A percentile compares a stretch with the other conserved stretches of the same genome.
These are phyloP conservation scores for Epizoanthus ramosus DNA, from an alignment of 92 coral and sea anemone species.

Conservation along the genomic window DNA sequence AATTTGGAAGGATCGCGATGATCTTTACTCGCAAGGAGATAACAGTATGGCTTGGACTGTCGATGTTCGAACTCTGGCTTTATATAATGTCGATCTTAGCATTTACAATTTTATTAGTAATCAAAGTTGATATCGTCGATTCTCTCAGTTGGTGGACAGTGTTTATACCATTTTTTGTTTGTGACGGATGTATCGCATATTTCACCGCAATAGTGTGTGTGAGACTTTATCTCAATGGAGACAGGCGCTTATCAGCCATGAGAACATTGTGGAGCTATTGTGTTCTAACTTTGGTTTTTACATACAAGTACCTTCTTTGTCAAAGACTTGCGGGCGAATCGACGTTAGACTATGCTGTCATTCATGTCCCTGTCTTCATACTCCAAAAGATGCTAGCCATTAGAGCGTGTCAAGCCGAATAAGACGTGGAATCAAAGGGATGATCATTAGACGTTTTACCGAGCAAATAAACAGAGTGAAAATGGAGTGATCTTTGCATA, in stretches of 20 bases:
- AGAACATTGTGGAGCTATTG: conserved; percentile 91
- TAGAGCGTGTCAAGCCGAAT: conserved; percentile 90
- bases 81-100: conserved; percentile 69
- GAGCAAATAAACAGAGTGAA: not conserved
- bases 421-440: conserved; percentile 7
- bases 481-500: not conserved
- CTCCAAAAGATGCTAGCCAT: conserved; percentile 81
- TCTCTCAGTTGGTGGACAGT: conserved; percentile 94
- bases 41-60: conserved; percentile 92
- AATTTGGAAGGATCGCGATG: conserved; percentile 53
- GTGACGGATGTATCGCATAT: conserved; percentile 96
- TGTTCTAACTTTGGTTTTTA: conserved; percentile 64
- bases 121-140: conserved; percentile 78
- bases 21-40: conserved; percentile 85
- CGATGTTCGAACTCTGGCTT: conserved; percentile 97
- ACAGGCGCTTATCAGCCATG: conserved; percentile 80
- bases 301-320: conserved; percentile 81
- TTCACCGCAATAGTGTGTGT: conserved; percentile 92
- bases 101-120: conserved; percentile 83
- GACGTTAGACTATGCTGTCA: conserved; percentile 68
- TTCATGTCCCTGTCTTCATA: conserved; percentile 91
- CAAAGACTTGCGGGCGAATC: conserved; percentile 75
- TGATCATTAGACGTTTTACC: not conserved
- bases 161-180: conserved; percentile 87
- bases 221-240: conserved; percentile 82